These are phyloP conservation scores for Seira sanloemensis DNA, from an alignment of 2,888 invertebrate genomes.

Conservation along the genomic window DNA sequence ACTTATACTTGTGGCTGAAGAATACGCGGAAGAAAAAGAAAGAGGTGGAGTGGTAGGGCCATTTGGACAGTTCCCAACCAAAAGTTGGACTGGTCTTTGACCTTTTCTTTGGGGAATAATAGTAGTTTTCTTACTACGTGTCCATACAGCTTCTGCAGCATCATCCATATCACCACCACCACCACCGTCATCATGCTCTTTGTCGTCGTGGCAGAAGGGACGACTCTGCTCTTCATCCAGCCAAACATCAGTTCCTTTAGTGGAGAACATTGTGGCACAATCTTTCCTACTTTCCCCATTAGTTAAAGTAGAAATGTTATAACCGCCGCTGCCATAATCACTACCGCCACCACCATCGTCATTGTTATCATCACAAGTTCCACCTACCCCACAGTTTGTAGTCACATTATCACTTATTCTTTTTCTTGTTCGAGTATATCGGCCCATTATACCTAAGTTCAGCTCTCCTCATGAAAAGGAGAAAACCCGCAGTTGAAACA, in stretches of 20 bases:
- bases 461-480: background rate
- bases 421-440: conserved; percentile 37
- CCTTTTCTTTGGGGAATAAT: conserved; percentile 63
- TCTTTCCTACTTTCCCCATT: conserved; percentile 56
- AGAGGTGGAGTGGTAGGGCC: conserved; percentile 52
- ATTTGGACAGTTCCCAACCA: conserved; percentile 64
- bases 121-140: conserved; percentile 63
- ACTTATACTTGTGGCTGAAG: conserved; percentile 22
- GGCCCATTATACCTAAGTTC: conserved; percentile 39
- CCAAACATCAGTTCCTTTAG: conserved; percentile 9
- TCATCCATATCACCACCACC: conserved; percentile 1
- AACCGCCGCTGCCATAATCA: conserved; percentile 29
- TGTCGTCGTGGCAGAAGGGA: background rate
- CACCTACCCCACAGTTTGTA: conserved; percentile 31
- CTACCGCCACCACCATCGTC: conserved; percentile 7
- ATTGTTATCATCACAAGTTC: conserved; percentile 11
- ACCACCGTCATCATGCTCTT: background rate
- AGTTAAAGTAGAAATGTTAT: conserved; percentile 49
- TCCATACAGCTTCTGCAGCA: conserved; percentile 42
- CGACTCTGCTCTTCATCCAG: conserved; percentile 36
- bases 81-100: conserved; percentile 66
- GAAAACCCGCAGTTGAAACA: conserved; percentile 31
- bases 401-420: conserved; percentile 37
- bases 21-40: conserved; percentile 23
- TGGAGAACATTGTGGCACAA: conserved; percentile 45